Conservation (phyloP, 1,140 invertebrate genomes). For the Heliconius hermathena region DNA sequence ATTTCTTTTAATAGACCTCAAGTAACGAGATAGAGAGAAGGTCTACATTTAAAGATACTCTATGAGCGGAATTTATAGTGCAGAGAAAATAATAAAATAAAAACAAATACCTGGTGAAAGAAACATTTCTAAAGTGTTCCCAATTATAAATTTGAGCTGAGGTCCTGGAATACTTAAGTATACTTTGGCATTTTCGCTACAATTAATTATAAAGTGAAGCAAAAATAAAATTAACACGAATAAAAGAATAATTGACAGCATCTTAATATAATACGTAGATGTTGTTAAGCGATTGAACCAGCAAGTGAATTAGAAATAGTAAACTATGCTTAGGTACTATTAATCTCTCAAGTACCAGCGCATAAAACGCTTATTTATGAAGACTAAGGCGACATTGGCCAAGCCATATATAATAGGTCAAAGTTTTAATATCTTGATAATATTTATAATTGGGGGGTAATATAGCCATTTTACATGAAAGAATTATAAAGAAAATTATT, state of each 20-base stretch:
- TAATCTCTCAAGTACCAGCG: background rate
- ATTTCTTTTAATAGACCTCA: no score
- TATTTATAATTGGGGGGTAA: no score
- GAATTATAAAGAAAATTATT: no score
- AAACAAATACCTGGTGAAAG: constrained; percentile 33
- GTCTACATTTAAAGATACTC: no score
- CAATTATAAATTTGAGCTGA: constrained; percentile 30
- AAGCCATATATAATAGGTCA: no score
- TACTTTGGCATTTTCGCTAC: constrained; percentile 34
- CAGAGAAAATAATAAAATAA: background rate
- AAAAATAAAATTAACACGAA: constrained; percentile 20
- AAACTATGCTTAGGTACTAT: background rate
- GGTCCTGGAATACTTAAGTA: constrained; percentile 36
- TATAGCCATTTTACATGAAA: no score
- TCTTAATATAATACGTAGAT: background rate
- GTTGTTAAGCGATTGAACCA: background rate
- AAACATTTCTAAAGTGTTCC: constrained; percentile 29
- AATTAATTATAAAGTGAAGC: constrained; percentile 37
- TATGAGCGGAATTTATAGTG: no score
- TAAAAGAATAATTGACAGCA: constrained; percentile 12
- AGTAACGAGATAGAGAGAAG: no score
- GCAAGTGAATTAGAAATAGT: background rate
- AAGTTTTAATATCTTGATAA: no score
- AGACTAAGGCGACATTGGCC: background rate
- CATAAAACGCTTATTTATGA: background rate